Evolutionary conservation across 2,113 vertebrate species (phyloP), one percentile per base, ranked within the genome.

Genomic region (Camelus dromedarius): DNA sequence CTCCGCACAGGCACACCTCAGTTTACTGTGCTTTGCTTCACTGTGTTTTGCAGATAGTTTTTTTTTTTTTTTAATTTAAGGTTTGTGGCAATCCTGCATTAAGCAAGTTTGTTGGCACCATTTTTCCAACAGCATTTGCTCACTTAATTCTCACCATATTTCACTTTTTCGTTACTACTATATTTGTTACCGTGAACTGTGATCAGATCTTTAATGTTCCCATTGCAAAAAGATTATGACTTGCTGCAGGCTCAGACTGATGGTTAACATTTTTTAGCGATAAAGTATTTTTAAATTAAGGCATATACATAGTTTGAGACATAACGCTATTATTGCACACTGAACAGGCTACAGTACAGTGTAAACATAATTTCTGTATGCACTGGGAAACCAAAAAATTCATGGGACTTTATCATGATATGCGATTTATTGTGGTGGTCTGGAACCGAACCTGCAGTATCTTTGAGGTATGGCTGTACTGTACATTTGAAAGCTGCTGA

Each of bases 381-480:
- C 52, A 26, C 52, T 56, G 76, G 32, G 76, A 54, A 56, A 56
- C 14, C 52, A 79, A 79, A 79, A 38, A 16, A 38, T 56, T 79
- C 76, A 77, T 8, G 32, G 22, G 50, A n/a, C 22, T 72, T 77
- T 77, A 26, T 79, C 24, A 32, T 79, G 76, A 56, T 79, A 79
- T 56, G 15, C 8, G 20, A 56, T 56, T 79, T 19, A 56, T 3
- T 56, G 52, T 0, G 0, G n/a, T 38, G 22, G n/a, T 38, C 76
- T 38, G 52, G 76, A 56, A 56, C 52, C 52, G 22, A 56, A 38
- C 52, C 35, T 38, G 76, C 2, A 3, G 4, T 79, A 38, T 56
- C 52, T 56, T 35, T 79, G 52, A 79, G 50, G 52, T 56, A 15
- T 54, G 76, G 32, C 32, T 79, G 30, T 19, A 66, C 22, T 19